Evolutionary conservation across 2,113 vertebrate species (phyloP), one percentile per base, ranked within the genome.

Genomic region (Montifringilla adamsi): DNA sequence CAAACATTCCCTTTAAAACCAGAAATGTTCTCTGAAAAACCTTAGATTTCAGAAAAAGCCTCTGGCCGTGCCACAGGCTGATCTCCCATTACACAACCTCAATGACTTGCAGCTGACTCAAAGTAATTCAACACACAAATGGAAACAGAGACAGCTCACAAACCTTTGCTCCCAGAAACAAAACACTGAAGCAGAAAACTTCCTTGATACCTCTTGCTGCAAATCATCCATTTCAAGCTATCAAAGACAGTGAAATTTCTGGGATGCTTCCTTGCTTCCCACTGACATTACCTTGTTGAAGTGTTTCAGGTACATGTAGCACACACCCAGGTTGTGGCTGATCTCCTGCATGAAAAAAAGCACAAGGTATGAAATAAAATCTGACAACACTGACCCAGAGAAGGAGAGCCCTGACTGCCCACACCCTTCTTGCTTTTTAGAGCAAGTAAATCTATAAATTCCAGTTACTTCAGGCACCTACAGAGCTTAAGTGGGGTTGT

Each of bases 271-370:
- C 58, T 55, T 63, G 30, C 33, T 73, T 86, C 55, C 68, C 59
- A 28, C 7, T 37, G 66, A 28, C 49, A 80, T 98, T 98, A 99
- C 99, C 97, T 98, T 98, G 96, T 98, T 98, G 90, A 99, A 99
- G 96, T 99, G 98, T 97, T 99, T 99, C 94, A 99, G 98, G 89
- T 99, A 99, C 97, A 99, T 98, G 96, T 99, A 99, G 95, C 99
- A 99, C 84, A 99, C 98, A 2, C 99, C 99, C 73, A 99, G 97
- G 97, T 99, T 99, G 93, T 99, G 99, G 96, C 97, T 99, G 97
- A 99, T 99, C 97, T 99, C 99, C 99, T 99, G 94, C 31, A 92
- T 24, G 81, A 49, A 37, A 62, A 56, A 56, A 64, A 84, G 63
- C 16, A 18, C 21, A 15, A 91, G 26, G 31, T 6, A 9, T 53